Evolutionary conservation across 1,140 invertebrate genomes (phyloP).

Genomic region (Heliothis virescens): DNA sequence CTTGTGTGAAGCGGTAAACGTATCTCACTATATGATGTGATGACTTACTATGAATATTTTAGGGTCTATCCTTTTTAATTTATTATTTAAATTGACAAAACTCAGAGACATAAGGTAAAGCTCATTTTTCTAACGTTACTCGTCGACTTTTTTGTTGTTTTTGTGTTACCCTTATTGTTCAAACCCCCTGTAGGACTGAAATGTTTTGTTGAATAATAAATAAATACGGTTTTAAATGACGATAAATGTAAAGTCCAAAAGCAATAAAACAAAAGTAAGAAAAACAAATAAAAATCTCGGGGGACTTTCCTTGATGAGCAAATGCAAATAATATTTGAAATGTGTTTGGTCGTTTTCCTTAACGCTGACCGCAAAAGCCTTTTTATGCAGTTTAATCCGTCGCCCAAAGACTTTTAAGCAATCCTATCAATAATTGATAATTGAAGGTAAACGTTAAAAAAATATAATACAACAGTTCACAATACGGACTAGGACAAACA

Average conservation of each 20-base stretch:
- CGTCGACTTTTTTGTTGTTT: no score
- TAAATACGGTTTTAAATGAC: no score
- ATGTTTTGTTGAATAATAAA: no score
- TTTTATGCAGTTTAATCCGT: neutral
- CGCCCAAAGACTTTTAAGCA: no score
- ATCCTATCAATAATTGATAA: no score
- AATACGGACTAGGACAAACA: neutral
- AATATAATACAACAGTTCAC: neutral
- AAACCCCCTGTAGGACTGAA: neutral
- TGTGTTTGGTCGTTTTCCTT: slow-evolving; percentile 10
- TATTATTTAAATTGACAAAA: no score
- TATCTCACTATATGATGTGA: neutral
- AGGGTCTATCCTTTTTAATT: no score
- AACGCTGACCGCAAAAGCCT: slow-evolving; percentile 18
- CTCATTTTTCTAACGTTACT: neutral
- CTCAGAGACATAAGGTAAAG: no score
- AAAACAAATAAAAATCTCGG: slow-evolving; percentile 7
- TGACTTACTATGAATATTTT: neutral
- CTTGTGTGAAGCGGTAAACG: neutral
- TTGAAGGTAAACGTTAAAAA: no score
- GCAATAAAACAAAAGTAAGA: neutral
- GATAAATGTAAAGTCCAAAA: neutral
- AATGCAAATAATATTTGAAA: slow-evolving; percentile 12
- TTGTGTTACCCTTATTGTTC: neutral
- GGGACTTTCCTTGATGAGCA: slow-evolving; percentile 29